These are phyloP conservation scores for Crotalus tigris DNA, from an alignment of 2,113 vertebrate species.

Conservation along the genomic window DNA sequence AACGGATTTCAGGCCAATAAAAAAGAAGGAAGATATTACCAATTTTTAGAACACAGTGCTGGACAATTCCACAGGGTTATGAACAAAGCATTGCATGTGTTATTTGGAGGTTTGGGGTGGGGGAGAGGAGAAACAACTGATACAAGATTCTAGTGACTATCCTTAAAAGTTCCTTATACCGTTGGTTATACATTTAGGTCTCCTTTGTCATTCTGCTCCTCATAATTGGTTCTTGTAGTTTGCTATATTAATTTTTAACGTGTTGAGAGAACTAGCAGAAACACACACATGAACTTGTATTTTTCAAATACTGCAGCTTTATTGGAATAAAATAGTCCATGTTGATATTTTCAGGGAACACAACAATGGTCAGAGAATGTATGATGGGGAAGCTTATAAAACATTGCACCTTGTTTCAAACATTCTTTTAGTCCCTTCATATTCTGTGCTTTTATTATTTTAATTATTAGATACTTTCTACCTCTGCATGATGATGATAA, in stretches of 20 bases:
- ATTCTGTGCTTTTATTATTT: slow-evolving; percentile 63
- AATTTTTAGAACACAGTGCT: background rate
- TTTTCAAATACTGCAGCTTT: slow-evolving; percentile 65
- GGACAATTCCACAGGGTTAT: background rate
- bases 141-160: background rate
- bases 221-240: background rate
- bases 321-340: slow-evolving; percentile 64
- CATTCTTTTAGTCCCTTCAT: slow-evolving; percentile 52
- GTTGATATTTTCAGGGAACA: slow-evolving; percentile 49
- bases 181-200: background rate
- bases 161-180: background rate
- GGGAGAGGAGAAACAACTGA: no score
- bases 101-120: background rate
- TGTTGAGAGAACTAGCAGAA: slow-evolving; percentile 32
- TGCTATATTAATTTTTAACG: background rate
- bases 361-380: rapidly evolving
- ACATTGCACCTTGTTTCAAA: slow-evolving; percentile 63
- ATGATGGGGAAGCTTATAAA: slow-evolving; percentile 44
- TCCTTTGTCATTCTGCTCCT: background rate
- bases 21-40: background rate
- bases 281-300: slow-evolving; percentile 16
- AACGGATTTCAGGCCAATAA: slow-evolving; percentile 4
- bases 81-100: background rate
- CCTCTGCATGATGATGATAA: background rate
- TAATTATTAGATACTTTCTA: background rate